Conservation (phyloP, 2,888 invertebrate species). For the Pristionchus arcanus region DNA sequence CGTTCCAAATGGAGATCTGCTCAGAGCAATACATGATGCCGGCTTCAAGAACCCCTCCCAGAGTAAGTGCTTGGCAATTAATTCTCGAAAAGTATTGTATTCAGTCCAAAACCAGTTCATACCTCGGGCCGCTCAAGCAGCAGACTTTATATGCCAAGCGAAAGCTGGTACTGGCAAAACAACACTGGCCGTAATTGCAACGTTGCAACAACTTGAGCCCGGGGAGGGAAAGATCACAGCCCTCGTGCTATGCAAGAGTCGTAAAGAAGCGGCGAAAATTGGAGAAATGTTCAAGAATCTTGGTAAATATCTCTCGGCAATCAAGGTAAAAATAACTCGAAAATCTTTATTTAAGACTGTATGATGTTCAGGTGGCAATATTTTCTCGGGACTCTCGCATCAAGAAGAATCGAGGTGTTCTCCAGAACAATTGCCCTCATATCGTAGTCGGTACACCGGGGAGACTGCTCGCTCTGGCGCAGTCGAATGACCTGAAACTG, state of each 20-base stretch:
- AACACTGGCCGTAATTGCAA: neutral
- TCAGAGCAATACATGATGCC: neutral
- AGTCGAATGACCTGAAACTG: neutral
- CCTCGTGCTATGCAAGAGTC: neutral
- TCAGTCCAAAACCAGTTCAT: neutral
- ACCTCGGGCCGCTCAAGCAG: neutral
- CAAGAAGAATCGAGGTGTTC: neutral
- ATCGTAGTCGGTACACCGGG: neutral
- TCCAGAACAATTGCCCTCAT: neutral
- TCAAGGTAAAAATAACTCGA: neutral
- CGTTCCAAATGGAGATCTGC: neutral
- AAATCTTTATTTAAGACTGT: neutral
- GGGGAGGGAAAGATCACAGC: neutral
- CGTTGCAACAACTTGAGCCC: neutral
- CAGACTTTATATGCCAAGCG: neutral
- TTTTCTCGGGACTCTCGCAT: neutral
- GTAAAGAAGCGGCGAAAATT: neutral
- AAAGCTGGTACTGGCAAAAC: neutral
- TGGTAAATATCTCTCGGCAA: neutral
- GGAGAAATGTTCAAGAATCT: neutral
- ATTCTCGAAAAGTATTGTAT: neutral
- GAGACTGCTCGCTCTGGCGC: neutral
- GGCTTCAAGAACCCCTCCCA: neutral
- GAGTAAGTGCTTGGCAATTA: neutral
- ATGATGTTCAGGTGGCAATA: neutral